A percentile compares a stretch with the other conserved stretches of the same genome.
phyloP scores from a whole-genome alignment of 2,888 invertebrate genomes.

The Andrena marginata region DNA sequence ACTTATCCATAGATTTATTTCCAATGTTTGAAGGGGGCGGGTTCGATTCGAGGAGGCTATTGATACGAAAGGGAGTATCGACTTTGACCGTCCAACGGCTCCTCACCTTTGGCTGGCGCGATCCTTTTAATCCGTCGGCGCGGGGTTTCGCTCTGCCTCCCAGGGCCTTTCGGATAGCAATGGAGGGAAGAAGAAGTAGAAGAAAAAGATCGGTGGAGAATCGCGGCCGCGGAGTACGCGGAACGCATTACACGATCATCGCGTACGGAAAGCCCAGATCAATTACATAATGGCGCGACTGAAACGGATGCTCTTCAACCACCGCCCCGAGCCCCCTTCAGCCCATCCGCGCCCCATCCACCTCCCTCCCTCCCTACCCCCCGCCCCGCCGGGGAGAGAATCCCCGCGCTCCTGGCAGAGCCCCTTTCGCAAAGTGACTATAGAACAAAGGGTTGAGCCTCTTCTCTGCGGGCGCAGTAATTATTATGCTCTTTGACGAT shows the following conservation, averaged over 20 bases:
- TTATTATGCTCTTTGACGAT: slow-evolving; percentile 85
- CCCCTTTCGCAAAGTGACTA: slow-evolving; percentile 83
- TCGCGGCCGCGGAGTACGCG: slow-evolving; percentile 63
- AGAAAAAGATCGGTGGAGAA: slow-evolving; percentile 51
- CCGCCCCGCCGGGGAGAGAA: slow-evolving; percentile 26
- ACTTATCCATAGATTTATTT: too few relatives aligned
- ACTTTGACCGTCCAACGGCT: slow-evolving; percentile 50
- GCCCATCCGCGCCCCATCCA: slow-evolving; percentile 32
- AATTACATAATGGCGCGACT: slow-evolving; percentile 82
- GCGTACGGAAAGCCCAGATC: slow-evolving; percentile 79
- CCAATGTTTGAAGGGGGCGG: not conserved
- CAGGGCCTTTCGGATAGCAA: slow-evolving; percentile 45
- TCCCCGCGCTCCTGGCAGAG: slow-evolving; percentile 53
- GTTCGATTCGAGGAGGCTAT: slow-evolving; percentile 24
- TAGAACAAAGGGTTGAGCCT: slow-evolving; percentile 84
- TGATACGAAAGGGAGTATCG: slow-evolving; percentile 54
- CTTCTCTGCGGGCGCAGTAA: slow-evolving; percentile 84
- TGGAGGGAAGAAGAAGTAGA: not conserved
- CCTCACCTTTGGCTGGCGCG: slow-evolving; percentile 53
- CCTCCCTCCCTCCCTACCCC: not conserved
- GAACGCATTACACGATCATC: slow-evolving; percentile 76
- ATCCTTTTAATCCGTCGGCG: slow-evolving; percentile 59
- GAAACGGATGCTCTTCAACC: slow-evolving; percentile 80
- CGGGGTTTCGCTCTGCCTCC: slow-evolving; percentile 44
- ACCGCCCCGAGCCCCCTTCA: slow-evolving; percentile 63